Evolutionary conservation across 2,113 vertebrate genomes (phyloP).

Genomic region (Petrocephalus microphthalmus): DNA sequence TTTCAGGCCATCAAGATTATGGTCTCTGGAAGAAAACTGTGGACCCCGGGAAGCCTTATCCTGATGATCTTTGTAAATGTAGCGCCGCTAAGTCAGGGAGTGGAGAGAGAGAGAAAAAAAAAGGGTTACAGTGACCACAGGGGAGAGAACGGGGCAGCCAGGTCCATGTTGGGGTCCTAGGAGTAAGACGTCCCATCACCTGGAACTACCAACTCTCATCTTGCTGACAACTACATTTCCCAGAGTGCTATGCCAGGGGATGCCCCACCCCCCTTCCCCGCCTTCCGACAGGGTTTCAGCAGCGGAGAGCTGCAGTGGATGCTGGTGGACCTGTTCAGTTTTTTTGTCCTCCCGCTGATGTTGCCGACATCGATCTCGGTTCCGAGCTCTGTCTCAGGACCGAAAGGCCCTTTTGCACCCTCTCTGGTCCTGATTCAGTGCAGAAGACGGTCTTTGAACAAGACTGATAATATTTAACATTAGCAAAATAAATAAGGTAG

Average conservation of each 20-base stretch:
- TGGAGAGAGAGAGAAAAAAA: not conserved
- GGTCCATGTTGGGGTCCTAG: not conserved
- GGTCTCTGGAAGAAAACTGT: not conserved
- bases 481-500: conserved; percentile 47
- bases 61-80: not conserved
- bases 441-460: conserved; percentile 30
- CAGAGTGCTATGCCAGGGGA: conserved; percentile 11
- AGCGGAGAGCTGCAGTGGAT: conserved; percentile 12
- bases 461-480: conserved; percentile 35
- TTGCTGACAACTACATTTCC: conserved; percentile 28
- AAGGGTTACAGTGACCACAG: conserved; percentile 10
- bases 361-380: not conserved
- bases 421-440: conserved; percentile 37
- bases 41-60: not conserved
- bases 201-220: not conserved
- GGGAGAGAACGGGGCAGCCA: conserved; percentile 18
- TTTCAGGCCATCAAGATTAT: not conserved
- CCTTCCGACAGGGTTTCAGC: not conserved
- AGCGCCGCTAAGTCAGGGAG: not conserved
- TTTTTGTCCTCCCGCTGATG: not conserved
- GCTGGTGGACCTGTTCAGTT: conserved; percentile 13
- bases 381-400: conserved; percentile 3
- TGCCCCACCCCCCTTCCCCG: not conserved
- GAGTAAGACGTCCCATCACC: not conserved
- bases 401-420: not conserved